Percentiles rank a stretch among this genome's conserved stretches.
phyloP scores from a whole-genome alignment of 2,113 vertebrate species.

The Seriola dumerili region DNA sequence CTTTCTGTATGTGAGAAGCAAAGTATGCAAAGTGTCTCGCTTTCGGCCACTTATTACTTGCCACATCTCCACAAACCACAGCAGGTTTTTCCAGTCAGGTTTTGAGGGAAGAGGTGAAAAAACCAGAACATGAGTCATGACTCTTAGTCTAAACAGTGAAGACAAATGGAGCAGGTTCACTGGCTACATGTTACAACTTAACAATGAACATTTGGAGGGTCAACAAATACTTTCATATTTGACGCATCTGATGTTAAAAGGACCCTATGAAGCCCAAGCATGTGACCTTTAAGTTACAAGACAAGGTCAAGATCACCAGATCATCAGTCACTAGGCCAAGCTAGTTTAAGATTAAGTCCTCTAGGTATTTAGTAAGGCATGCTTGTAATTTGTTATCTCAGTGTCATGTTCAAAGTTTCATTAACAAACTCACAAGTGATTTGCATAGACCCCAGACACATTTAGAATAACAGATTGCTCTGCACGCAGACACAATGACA shows the following conservation, averaged over 20 bases:
- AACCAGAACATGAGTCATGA: neutral
- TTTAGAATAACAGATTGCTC: slow-evolving; percentile 49
- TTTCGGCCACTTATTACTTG: slow-evolving; percentile 16
- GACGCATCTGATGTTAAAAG: neutral
- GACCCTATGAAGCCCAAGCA: neutral
- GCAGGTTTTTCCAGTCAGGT: slow-evolving; percentile 73
- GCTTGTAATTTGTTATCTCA: slow-evolving; percentile 17
- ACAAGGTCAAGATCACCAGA: neutral
- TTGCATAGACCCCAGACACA: slow-evolving; percentile 48
- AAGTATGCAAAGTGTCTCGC: slow-evolving; percentile 46
- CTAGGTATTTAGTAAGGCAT: neutral
- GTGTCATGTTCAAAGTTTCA: slow-evolving; percentile 24
- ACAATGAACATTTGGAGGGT: neutral
- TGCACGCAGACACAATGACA: slow-evolving; percentile 26
- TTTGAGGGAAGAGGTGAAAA: neutral
- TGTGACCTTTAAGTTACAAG: slow-evolving; percentile 7
- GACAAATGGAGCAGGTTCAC: neutral
- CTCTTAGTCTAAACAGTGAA: neutral
- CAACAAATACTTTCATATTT: neutral
- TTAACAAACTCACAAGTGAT: slow-evolving; percentile 36
- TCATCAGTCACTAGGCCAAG: neutral
- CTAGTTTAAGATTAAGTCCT: neutral
- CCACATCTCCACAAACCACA: slow-evolving; percentile 6
- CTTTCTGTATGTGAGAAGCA: slow-evolving; percentile 28
- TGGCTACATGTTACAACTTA: neutral